These are phyloP conservation scores for Sisyra terminalis DNA, from an alignment of 2,888 invertebrate species.

Conservation along the genomic window DNA sequence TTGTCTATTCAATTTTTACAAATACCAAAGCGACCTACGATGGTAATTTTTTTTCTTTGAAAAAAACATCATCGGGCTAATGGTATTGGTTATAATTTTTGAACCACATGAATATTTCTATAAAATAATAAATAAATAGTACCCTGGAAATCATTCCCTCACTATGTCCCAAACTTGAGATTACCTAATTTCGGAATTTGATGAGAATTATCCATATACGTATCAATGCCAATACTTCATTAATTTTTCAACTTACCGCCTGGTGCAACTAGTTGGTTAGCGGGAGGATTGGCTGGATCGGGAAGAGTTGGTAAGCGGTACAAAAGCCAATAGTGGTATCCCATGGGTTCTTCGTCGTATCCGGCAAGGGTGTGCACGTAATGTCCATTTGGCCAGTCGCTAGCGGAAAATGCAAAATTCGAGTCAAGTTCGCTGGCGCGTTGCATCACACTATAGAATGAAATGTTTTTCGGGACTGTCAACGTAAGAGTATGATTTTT, in stretches of 20 bases:
- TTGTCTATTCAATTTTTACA: too few species aligned
- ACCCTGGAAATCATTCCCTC: too few species aligned
- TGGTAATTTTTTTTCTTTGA: too few species aligned
- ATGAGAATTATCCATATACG: too few species aligned
- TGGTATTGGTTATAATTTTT: too few species aligned
- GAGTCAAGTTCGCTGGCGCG: slow-evolving; percentile 65
- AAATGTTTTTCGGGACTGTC: slow-evolving; percentile 53
- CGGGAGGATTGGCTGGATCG: slow-evolving; percentile 65
- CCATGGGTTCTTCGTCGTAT: slow-evolving; percentile 63
- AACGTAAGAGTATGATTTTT: slow-evolving; percentile 64
- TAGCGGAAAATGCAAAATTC: slow-evolving; percentile 39
- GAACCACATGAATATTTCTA: too few species aligned
- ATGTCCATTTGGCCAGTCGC: slow-evolving; percentile 85
- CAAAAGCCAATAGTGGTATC: slow-evolving; percentile 79
- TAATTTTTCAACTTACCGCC: slow-evolving; percentile 47
- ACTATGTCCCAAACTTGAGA: too few species aligned
- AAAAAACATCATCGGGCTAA: too few species aligned
- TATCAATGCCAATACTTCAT: not conserved
- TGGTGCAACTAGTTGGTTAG: slow-evolving; percentile 74
- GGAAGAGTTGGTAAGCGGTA: slow-evolving; percentile 69
- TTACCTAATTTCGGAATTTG: too few species aligned
- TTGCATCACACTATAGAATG: slow-evolving; percentile 33
- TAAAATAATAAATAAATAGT: too few species aligned
- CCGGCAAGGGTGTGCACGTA: slow-evolving; percentile 77
- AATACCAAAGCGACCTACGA: too few species aligned